Conservation (phyloP, 1,140 invertebrate genomes). For the Archivesica marissinica region DNA sequence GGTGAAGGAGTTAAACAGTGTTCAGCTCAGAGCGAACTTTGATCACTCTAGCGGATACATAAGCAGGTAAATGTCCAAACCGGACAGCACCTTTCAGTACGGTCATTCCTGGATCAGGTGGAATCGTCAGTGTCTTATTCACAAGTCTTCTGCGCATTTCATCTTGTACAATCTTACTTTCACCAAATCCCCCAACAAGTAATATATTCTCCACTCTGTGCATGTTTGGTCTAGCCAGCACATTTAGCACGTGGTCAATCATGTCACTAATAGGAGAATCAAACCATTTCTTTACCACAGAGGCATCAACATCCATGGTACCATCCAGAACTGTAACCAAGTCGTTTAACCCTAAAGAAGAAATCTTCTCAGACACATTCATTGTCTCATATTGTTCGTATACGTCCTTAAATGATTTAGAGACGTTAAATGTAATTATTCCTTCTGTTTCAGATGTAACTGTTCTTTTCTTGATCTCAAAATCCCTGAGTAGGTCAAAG, state of each 20-base stretch:
- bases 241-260: conserved; percentile 1
- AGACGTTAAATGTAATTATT: conserved; percentile 10
- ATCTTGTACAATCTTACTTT: conserved; percentile 43
- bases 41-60: conserved; percentile 29
- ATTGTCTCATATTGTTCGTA: background rate
- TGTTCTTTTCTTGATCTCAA: conserved; percentile 62
- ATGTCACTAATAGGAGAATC: conserved; percentile 4
- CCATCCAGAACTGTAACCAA: background rate
- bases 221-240: conserved; percentile 25
- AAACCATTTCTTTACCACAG: conserved; percentile 40
- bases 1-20: background rate
- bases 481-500: conserved; percentile 55
- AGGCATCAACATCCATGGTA: conserved; percentile 7
- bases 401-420: background rate
- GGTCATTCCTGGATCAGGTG: conserved; percentile 10
- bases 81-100: conserved; percentile 50
- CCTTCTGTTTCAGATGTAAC: conserved; percentile 19
- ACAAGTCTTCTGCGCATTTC: background rate
- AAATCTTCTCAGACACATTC: background rate
- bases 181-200: conserved; percentile 51
- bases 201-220: conserved; percentile 2
- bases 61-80: conserved; percentile 23
- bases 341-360: background rate
- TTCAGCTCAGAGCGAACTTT: background rate
- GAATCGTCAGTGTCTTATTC: conserved; percentile 27